Evolutionary conservation across 35 echinoderm and acorn worm species (phyloP).

Genomic region (Chiridota heheva): DNA sequence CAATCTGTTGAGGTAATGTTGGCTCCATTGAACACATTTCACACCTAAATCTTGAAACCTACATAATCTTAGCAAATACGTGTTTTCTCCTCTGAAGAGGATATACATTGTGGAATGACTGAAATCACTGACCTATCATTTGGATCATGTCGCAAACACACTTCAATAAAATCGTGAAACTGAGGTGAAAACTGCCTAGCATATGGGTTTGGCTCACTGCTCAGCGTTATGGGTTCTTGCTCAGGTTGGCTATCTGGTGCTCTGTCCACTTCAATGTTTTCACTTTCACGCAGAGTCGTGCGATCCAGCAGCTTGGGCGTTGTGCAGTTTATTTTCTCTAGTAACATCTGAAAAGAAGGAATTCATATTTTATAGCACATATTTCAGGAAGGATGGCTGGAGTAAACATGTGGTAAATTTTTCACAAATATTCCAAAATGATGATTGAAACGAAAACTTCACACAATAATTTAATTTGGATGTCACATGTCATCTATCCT

Average conservation of each 20-base stretch:
- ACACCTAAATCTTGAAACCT: background rate
- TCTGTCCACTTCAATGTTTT: background rate
- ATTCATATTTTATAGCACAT: too few species aligned
- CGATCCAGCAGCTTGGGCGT: slow-evolving; percentile 89
- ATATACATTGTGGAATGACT: background rate
- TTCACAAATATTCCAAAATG: background rate
- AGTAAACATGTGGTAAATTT: background rate
- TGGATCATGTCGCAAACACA: slow-evolving; percentile 84
- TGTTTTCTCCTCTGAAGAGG: background rate
- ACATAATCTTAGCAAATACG: background rate
- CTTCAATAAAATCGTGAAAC: slow-evolving; percentile 94
- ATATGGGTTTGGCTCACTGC: slow-evolving; percentile 80
- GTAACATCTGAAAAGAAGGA: slow-evolving; percentile 57
- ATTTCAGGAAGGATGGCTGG: background rate
- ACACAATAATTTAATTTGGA: background rate
- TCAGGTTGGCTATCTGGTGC: background rate
- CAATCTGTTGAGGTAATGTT: background rate
- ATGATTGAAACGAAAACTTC: background rate
- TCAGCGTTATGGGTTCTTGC: slow-evolving; percentile 53
- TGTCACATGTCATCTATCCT: background rate
- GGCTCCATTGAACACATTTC: too few species aligned
- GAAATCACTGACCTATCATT: slow-evolving; percentile 65
- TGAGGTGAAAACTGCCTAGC: slow-evolving; percentile 80
- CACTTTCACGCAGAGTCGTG: slow-evolving; percentile 66
- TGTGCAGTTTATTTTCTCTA: slow-evolving; percentile 93